Evolutionary conservation across 2,113 vertebrate genomes (phyloP), one percentile per base, ranked within the genome.

Genomic region (Dromas ardeola): DNA sequence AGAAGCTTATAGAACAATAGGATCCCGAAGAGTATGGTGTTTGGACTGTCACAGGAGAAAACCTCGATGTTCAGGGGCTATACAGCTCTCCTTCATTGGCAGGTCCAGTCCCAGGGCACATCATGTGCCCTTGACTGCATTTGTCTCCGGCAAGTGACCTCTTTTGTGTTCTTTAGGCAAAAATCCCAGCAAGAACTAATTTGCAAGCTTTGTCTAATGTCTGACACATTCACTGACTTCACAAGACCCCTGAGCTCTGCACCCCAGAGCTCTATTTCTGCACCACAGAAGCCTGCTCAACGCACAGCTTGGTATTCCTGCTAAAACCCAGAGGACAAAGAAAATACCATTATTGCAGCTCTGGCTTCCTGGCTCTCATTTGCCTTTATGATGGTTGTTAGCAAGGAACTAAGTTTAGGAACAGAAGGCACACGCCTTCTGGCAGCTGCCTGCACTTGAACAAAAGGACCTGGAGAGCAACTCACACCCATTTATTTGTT

Each of bases 111-210:
- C 21, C 62, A 36, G 19, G n/a, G 38, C 30, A 26, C 38, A 26
- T 23, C 47, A 42, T 0, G 0, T 18, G n/a, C 19, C 30, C 30
- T 22, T 20, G n/a, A 67, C 65, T 40, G 30, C 10, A 0, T 45
- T 40, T 71, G 16, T 50, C 36, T 77, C 8, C 1, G 34, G 27
- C 2, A 2, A 67, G 40, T 0, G 0, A 50, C 18, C n/a, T 42
- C 59, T 66, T 53, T 10, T 53, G 38, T 45, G 29, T 15, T 69
- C 70, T 40, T 78, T 7, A 66, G n/a, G 26, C 36, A 63, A 70
- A 62, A 59, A 21, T 10, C 43, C 77, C 43, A 40, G 58, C 58
- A 27, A 50, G 11, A 27, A 16, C 21, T 40, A 6, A 83, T 38
- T 43, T 72, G 20, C 70, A 81, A 91, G 53, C 58, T 63, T 11